These are phyloP conservation scores for Hetaerina americana DNA, from an alignment of 1,140 invertebrate species.

Conservation along the genomic window DNA sequence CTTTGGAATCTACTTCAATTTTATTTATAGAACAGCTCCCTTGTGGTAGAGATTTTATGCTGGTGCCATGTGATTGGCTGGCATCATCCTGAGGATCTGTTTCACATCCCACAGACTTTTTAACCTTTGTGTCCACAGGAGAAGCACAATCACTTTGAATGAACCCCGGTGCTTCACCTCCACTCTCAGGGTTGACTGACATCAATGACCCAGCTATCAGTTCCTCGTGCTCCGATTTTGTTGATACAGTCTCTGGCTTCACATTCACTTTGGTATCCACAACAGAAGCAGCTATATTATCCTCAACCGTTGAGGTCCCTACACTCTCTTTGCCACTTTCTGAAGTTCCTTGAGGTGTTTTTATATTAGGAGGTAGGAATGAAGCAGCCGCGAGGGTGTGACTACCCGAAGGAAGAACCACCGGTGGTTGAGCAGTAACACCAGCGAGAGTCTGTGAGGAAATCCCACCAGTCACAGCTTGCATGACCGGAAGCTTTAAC, in stretches of 20 bases:
- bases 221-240: too few relatives aligned
- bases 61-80: neutral
- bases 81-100: neutral
- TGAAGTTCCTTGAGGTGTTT: neutral
- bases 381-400: slow-evolving; percentile 10
- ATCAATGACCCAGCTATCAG: too few relatives aligned
- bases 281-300: neutral
- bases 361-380: neutral
- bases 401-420: slow-evolving; percentile 18
- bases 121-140: neutral
- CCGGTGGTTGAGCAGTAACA: slow-evolving; percentile 18
- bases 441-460: slow-evolving; percentile 16
- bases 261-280: too few relatives aligned
- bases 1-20: neutral
- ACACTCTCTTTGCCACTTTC: neutral
- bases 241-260: too few relatives aligned
- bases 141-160: neutral
- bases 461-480: neutral
- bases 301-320: neutral
- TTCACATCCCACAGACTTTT: neutral
- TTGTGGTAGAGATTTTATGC: neutral
- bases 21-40: neutral
- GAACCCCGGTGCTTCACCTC: too few relatives aligned
- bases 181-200: too few relatives aligned
- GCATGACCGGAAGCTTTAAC: slow-evolving; percentile 18